Evolutionary conservation across 2,797 vertebrate genomes (phyloP).

Genomic region (Premnoplex brunnescens): DNA sequence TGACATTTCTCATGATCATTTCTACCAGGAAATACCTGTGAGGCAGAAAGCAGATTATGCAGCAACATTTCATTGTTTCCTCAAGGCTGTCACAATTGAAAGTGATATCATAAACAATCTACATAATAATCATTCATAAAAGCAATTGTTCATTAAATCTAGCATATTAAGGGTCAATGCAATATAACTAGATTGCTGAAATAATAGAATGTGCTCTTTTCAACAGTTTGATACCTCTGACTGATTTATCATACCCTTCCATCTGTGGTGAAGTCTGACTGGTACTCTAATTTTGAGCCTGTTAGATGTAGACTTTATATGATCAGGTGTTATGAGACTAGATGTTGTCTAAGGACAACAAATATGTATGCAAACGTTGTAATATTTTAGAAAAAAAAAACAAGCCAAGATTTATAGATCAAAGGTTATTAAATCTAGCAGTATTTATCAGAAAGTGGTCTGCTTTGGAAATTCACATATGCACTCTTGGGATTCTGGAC

Average conservation of each 20-base stretch:
- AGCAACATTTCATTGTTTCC: slow-evolving; percentile 17
- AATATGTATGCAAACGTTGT: not conserved
- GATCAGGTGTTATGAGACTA: not conserved
- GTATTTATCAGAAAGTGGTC: not conserved
- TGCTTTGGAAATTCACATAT: not conserved
- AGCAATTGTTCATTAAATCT: not conserved
- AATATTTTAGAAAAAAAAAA: not conserved
- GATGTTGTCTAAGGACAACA: not conserved
- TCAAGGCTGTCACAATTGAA: not conserved
- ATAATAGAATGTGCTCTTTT: not conserved
- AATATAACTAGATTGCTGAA: not conserved
- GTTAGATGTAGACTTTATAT: not conserved
- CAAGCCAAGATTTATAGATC: not conserved
- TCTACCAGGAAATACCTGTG: slow-evolving; percentile 23
- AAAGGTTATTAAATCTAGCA: not conserved
- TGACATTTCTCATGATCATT: slow-evolving; percentile 37
- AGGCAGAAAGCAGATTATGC: not conserved
- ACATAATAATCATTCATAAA: not conserved
- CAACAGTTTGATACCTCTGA: not conserved
- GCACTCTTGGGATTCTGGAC: not conserved
- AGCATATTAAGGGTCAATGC: not conserved
- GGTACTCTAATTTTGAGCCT: not conserved
- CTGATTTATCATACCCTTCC: not conserved
- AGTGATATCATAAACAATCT: not conserved
- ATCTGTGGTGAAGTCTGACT: not conserved